Evolutionary conservation across 2,113 vertebrate genomes (phyloP), one percentile per base, ranked within the genome.

Genomic region (Apodemus speciosus): DNA sequence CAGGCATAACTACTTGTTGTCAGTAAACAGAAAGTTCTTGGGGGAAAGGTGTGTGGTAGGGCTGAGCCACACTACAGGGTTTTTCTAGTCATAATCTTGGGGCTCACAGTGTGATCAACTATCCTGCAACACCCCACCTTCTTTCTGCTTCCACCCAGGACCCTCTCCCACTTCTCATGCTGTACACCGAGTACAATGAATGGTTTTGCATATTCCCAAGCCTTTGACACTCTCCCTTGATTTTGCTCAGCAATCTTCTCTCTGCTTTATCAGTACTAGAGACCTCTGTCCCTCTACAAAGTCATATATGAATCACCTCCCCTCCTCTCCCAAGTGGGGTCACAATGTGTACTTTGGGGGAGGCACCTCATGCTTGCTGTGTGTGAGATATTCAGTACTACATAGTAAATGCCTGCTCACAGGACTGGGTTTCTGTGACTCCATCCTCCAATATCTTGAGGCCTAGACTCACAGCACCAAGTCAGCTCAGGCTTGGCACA

Each of bases 191-290:
- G 8, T 25, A 75, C 20, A 46, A 16, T 15, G 23, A 25, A 53
- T 1, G 21, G 6, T 49, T 76, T 56, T 10, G 53, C 13, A 56
- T 20, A n/a, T 75, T 35, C 56, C n/a, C 14, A 30, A 62, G 56
- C 25, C 5, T 43, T 83, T 0, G 1, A 4, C 30, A 8, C 8
- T 18, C 27, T 43, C 14, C 9, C 16, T 32, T 30, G 7, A 6
- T 40, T 76, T 85, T 60, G 23, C 13, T 56, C 15, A 18, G 32
- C 46, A 2, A 9, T 53, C 18, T 64, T n/a, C 25, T 49, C 23
- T 6, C n/a, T 62, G 38, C 27, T 7, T 79, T 58, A 56, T 20
- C 43, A 49, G 32, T 30, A 11, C 0, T 23, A 3, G 38, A 66
- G 38, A 46, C 20, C 7, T 30, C 25, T 38, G 1, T 23, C 9